Percentiles rank a stretch among this genome's conserved stretches.
Evolutionary conservation across 2,797 vertebrate genomes (phyloP).

Genomic region (Psittacula echo): DNA sequence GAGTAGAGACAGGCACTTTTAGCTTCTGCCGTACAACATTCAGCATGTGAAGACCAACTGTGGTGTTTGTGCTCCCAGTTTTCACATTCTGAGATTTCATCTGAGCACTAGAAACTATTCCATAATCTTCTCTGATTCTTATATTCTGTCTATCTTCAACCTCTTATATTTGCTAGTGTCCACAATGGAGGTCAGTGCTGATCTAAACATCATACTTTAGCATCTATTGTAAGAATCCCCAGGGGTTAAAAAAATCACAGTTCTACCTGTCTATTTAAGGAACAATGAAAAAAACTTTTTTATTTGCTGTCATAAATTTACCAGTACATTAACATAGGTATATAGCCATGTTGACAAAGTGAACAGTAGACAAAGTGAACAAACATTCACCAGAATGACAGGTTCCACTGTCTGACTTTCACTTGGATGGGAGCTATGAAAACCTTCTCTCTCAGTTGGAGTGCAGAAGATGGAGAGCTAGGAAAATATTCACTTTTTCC

Average conservation of each 20-base stretch:
- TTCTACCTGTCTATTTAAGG: neutral
- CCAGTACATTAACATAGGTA: neutral
- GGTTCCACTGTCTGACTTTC: neutral
- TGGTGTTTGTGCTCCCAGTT: neutral
- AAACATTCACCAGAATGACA: neutral
- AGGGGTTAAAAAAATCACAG: neutral
- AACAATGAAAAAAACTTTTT: neutral
- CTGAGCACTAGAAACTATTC: neutral
- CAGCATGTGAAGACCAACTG: neutral
- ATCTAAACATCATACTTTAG: neutral
- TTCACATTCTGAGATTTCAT: neutral
- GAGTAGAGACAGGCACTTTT: neutral
- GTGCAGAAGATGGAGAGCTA: neutral
- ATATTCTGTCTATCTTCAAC: neutral
- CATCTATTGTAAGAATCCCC: neutral
- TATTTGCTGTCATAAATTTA: neutral
- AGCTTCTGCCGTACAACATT: neutral
- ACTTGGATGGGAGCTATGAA: neutral
- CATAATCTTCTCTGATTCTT: neutral
- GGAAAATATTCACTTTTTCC: neutral
- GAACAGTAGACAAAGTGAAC: neutral
- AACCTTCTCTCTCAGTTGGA: neutral
- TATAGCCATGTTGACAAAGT: neutral
- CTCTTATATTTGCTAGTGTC: neutral
- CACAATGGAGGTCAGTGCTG: neutral